Evolutionary conservation across 2,888 invertebrate genomes (phyloP), one percentile per base, ranked within the genome.

Genomic region (Lamproptera curius): DNA sequence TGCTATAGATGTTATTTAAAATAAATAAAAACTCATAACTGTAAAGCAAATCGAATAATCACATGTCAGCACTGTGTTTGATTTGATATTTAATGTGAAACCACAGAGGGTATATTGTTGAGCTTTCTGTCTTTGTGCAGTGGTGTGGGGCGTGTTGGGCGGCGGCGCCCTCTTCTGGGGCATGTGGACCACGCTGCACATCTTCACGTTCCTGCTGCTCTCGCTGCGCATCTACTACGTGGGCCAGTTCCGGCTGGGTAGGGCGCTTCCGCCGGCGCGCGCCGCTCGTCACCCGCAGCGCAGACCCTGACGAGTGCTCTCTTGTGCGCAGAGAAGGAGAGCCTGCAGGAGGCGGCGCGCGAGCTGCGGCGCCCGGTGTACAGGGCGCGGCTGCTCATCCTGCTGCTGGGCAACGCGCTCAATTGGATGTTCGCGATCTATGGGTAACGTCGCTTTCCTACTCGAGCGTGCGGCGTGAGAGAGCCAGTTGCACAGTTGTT

Each of bases 141-240:
- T 91, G 62, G 90, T 92, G 81, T 88, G 92, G 73, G 94, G 94
- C 45, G 93, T 94, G 60, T 76, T 94, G 54, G 90, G 91, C 64
- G 91, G 91, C 45, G 90, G 90, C 33, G 70, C 89, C 51, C 79
- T 85, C 58, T 95, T 95, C 79, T 95, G 95, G 95, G 89, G 92
- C 56, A 61, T 91, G 46, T 96, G 95, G 77, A 92, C 94, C 0
- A 78, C 93, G 42, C 70, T 93, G 44, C 94, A 95, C 82, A 82
- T 95, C 50, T 63, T 90, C 55, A 89, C 90, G 9, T 92, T 94
- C 71, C 80, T 95, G 46, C 77, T 91, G 52, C 81, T 96, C 34
- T 92, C 92, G 53, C 89, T 91, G 50, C 91, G 92, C 66, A 92
- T 95, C 64, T 94, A 94, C 82, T 94, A 93, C 77, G 90, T 94